Conservation (phyloP, 1,140 invertebrate species). For the Orchestia grillus region DNA sequence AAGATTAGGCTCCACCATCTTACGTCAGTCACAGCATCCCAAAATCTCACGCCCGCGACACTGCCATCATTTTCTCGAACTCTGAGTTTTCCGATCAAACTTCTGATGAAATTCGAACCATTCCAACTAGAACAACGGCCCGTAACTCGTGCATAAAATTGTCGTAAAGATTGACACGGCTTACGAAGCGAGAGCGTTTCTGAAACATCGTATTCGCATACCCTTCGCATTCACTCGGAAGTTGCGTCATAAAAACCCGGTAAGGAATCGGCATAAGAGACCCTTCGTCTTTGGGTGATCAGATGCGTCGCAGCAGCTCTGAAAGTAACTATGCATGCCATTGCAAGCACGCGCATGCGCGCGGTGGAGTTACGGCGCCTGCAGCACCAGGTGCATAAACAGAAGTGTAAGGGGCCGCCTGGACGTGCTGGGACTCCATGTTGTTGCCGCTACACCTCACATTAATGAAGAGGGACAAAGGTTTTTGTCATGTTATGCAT, state of each 20-base stretch:
- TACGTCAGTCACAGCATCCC: conserved; percentile 27
- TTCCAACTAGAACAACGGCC: conserved; percentile 55
- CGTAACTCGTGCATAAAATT: conserved; percentile 53
- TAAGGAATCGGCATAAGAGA: conserved; percentile 29
- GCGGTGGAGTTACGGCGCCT: background rate
- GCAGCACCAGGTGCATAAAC: background rate
- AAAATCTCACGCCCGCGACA: conserved; percentile 13
- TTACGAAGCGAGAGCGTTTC: conserved; percentile 39
- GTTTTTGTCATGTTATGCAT: too few relatives aligned
- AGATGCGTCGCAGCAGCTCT: background rate
- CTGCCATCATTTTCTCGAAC: conserved; percentile 35
- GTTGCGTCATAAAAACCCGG: conserved; percentile 8
- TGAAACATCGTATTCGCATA: conserved; percentile 52
- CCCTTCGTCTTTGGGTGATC: conserved; percentile 34
- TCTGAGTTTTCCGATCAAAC: conserved; percentile 40
- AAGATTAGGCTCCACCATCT: conserved; percentile 26
- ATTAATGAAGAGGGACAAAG: too few relatives aligned
- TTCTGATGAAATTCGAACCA: conserved; percentile 56
- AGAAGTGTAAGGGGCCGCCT: too few relatives aligned
- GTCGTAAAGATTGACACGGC: conserved; percentile 55
- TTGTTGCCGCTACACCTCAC: too few relatives aligned
- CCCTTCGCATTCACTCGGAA: conserved; percentile 32
- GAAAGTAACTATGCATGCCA: background rate
- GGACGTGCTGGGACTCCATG: background rate
- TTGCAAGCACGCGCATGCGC: background rate